Base-by-base conservation (phyloP, 2,888 invertebrate genomes). In the Volucella inanis region DNA sequence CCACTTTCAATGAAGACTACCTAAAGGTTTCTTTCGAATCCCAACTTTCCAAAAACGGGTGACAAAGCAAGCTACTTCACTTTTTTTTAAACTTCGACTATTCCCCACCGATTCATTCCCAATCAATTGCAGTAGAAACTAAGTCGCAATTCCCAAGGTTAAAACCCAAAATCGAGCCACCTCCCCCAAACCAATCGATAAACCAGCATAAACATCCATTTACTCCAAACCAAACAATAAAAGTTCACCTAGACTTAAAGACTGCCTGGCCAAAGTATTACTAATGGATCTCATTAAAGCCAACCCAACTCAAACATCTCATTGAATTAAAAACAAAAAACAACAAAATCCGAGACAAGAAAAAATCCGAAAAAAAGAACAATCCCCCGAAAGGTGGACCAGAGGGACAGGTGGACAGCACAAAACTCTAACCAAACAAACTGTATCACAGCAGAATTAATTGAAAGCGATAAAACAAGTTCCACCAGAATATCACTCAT, bases 391-490 rank as follows among this genome's bases (percentile, higher is more conserved):
- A 38, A 31, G 39, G 4, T 4, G 39, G 15, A 10, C 1, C 57
- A 38, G 14, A 14, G 41, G 41, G 41, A 59, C 31, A 38, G 38
- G 38, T 55, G 41, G 41, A 11, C 15, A 59, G 41, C 4, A 10
- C 52, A 8, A 41, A 41, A 59, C 8, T 8, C 10, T 8, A 52
- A 67, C 15, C 39, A 59, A 59, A 38, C 64, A 45, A 77, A 72
- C 61, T 82, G 54, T 54, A 77, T 67, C 61, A 49, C 59, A 82
- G 49, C 54, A 49, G 49, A 77, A 82, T 67, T 72, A 77, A 82
- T 82, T 67, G 82, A 49, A 72, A 71, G 67, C 61, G 71, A 77
- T 82, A 77, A 82, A 81, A 77, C 76, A 49, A 50, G 59, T 15
- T 61, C 52, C 70, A 59, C 39, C 1, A 45, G 38, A 81, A 50